phyloP scores from a whole-genome alignment of 2,888 invertebrate genomes.

The Oscheius sp. region DNA sequence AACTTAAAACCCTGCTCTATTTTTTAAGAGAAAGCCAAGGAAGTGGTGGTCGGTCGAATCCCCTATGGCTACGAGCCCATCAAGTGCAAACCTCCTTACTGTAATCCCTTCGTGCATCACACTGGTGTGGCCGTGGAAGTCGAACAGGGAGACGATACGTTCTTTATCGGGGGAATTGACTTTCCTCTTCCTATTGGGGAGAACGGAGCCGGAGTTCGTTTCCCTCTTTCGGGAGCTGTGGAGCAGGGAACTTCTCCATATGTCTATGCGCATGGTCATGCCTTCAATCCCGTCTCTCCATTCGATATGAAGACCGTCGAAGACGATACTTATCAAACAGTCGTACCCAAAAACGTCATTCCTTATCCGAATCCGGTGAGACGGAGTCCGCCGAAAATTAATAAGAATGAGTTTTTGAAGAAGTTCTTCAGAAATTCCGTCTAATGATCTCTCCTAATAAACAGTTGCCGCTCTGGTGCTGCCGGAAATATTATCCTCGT shows the following conservation, averaged over 20 bases:
- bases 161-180: conserved; percentile 69
- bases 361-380: background rate
- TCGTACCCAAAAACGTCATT: conserved; percentile 14
- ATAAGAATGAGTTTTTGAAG: conserved; percentile 48
- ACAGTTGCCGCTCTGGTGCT: background rate
- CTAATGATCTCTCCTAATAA: conserved; percentile 1
- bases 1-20: background rate
- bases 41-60: conserved; percentile 64
- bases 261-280: conserved; percentile 67
- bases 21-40: conserved; percentile 62
- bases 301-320: conserved; percentile 48
- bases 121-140: conserved; percentile 67
- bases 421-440: conserved; percentile 51
- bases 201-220: conserved; percentile 66
- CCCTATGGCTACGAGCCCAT: conserved; percentile 70
- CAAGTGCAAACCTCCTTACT: conserved; percentile 70
- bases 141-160: conserved; percentile 66
- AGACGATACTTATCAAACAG: conserved; percentile 7
- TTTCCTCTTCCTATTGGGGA: conserved; percentile 67
- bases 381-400: conserved; percentile 26
- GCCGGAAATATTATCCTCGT: too few relatives aligned
- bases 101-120: conserved; percentile 70
- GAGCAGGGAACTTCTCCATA: conserved; percentile 68
- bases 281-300: conserved; percentile 66
- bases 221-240: conserved; percentile 67